A percentile compares a stretch with the other conserved stretches of the same genome.
Evolutionary conservation across 2,113 vertebrate genomes (phyloP).

Genomic region (Aviceda subcristata): DNA sequence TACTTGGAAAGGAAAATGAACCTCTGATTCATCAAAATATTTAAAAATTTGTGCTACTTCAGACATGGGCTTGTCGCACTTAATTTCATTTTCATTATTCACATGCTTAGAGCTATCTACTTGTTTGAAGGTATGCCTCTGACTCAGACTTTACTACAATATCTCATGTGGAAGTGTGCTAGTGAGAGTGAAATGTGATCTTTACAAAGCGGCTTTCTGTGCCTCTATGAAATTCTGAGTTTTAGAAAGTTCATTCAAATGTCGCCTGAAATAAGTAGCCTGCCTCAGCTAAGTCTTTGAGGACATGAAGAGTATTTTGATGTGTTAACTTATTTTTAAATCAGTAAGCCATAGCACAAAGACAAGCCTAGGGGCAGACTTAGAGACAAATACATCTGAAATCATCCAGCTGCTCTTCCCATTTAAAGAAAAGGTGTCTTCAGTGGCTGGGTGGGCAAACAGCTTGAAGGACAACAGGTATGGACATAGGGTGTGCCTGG

Average conservation of each 20-base stretch:
- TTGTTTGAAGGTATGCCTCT: background rate
- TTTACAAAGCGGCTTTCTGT: background rate
- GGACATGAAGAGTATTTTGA: background rate
- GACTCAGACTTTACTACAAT: background rate
- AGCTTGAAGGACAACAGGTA: background rate
- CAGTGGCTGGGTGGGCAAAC: background rate
- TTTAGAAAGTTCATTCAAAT: background rate
- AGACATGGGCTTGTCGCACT: background rate
- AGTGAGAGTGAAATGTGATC: background rate
- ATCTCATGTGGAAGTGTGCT: background rate
- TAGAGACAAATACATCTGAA: background rate
- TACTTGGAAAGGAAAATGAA: background rate
- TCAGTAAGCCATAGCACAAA: background rate
- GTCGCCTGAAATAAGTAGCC: background rate
- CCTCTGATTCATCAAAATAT: background rate
- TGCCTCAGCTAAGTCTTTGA: background rate
- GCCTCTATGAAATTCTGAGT: background rate
- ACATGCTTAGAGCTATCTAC: background rate
- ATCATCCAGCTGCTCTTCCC: background rate
- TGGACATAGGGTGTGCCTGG: background rate
- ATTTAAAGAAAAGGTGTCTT: background rate
- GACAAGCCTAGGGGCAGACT: background rate
- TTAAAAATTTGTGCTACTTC: background rate
- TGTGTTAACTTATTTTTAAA: background rate
- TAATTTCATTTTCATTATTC: background rate